Evolutionary conservation across 2,113 vertebrate species (phyloP), one percentile per base, ranked within the genome.

Genomic region (Notiomystis cincta): DNA sequence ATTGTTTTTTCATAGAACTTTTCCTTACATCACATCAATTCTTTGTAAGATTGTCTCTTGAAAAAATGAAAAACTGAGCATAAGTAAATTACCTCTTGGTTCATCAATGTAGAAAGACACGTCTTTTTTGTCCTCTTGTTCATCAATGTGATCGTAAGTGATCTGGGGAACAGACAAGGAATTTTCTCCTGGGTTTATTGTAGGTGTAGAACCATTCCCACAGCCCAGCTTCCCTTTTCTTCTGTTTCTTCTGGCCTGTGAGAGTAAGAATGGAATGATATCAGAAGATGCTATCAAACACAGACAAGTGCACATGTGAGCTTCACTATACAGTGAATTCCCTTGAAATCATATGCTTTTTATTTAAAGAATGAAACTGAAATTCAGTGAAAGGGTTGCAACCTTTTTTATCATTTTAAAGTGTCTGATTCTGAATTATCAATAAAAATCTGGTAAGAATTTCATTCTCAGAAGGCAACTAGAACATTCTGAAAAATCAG

Each of bases 131-230:
- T 98, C 95, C 75, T 98, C 98, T 70, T 53, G 78, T 8, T 95
- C 94, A 30, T 97, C 98, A 17, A 97, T 96, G 66, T 98, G 98
- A 78, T 98, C 96, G 4, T 98, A 98, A 28, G 98, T 99, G 97
- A 99, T 99, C 76, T 98, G 98, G 40, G 98, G 98, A 89, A 99
- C 80, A 18, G 98, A 98, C 54, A 98, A 83, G 13, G 97, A 92
- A 42, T 97, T 97, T 62, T 98, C 98, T 53, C 97, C 97, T 21
- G 95, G 66, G 51, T 82, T 97, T 78, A 97, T 92, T 23, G 94
- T 91, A 14, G 96, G 95, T 80, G 98, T 88, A 22, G 98, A 98
- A 33, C 97, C 95, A 15, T 98, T 98, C 31, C 98, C 98, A 85
- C 96, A 96, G 57, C 93, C 88, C 40, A 97, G 89, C 96, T 98